A percentile compares a stretch with the other conserved stretches of the same genome.
phyloP scores from a whole-genome alignment of 1,140 invertebrate species.

The Rhizoglyphus robini region DNA sequence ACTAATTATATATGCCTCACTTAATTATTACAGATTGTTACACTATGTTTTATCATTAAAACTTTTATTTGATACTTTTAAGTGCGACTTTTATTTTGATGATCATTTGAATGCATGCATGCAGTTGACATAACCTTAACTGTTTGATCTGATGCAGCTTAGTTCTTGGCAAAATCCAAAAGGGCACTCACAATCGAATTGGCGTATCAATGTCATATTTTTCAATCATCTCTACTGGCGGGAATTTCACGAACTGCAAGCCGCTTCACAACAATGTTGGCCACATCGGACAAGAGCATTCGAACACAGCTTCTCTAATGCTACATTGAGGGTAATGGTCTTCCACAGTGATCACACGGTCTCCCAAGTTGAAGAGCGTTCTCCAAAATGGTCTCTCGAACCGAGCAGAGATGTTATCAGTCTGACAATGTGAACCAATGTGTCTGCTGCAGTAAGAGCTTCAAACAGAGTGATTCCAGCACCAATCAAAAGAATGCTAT shows the following conservation, averaged over 20 bases:
- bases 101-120: too few species aligned
- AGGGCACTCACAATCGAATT: constrained; percentile 59
- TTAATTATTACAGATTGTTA: too few species aligned
- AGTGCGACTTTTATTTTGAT: too few species aligned
- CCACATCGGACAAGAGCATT: constrained; percentile 53
- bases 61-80: too few species aligned
- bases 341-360: constrained; percentile 78
- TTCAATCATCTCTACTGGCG: constrained; percentile 65
- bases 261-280: constrained; percentile 61
- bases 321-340: constrained; percentile 95
- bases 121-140: too few species aligned
- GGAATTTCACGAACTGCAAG: constrained; percentile 73
- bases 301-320: constrained; percentile 81
- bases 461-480: constrained; percentile 86
- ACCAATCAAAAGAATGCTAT: constrained; percentile 70
- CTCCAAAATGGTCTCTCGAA: constrained; percentile 56
- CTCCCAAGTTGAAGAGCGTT: constrained; percentile 65
- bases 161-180: background rate
- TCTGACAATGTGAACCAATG: constrained; percentile 51
- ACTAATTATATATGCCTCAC: too few species aligned
- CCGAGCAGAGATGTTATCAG: constrained; percentile 46
- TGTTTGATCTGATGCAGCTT: too few species aligned
- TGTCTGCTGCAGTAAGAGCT: constrained; percentile 66
- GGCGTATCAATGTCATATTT: constrained; percentile 74
- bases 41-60: too few species aligned